A percentile compares a stretch with the other conserved stretches of the same genome.
phyloP scores from a whole-genome alignment of 2,888 invertebrate genomes.

The Notocelia uddmanniana region DNA sequence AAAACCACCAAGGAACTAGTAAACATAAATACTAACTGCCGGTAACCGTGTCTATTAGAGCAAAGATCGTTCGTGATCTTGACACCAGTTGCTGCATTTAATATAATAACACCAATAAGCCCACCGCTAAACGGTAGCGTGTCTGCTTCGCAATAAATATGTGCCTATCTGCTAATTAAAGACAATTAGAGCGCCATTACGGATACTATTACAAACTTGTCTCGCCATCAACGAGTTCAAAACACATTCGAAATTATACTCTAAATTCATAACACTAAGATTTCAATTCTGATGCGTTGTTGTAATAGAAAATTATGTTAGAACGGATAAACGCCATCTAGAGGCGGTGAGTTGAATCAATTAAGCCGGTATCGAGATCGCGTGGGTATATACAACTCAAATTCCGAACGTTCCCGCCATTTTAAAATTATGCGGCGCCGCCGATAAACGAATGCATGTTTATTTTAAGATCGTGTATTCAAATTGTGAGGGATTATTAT shows the following conservation, averaged over 20 bases:
- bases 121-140: constrained; percentile 55
- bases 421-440: constrained; percentile 72
- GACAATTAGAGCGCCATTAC: constrained; percentile 55
- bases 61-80: constrained; percentile 50
- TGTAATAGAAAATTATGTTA: constrained; percentile 43
- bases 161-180: constrained; percentile 62
- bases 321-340: constrained; percentile 55
- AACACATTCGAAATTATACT: constrained; percentile 16
- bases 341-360: constrained; percentile 59
- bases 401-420: constrained; percentile 60
- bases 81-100: constrained; percentile 51
- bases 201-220: constrained; percentile 52
- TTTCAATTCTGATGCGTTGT: constrained; percentile 15
- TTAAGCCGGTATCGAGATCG: constrained; percentile 55
- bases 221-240: constrained; percentile 37
- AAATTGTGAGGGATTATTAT: constrained; percentile 46
- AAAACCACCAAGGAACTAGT: constrained; percentile 35
- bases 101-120: constrained; percentile 50
- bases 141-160: constrained; percentile 56
- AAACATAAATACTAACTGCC: constrained; percentile 40
- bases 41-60: constrained; percentile 45
- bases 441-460: constrained; percentile 54
- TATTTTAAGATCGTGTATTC: constrained; percentile 56
- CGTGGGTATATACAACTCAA: constrained; percentile 60
- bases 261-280: background rate